These are phyloP conservation scores for Bombus waltoni DNA, from an alignment of 1,140 invertebrate species.

Conservation along the genomic window DNA sequence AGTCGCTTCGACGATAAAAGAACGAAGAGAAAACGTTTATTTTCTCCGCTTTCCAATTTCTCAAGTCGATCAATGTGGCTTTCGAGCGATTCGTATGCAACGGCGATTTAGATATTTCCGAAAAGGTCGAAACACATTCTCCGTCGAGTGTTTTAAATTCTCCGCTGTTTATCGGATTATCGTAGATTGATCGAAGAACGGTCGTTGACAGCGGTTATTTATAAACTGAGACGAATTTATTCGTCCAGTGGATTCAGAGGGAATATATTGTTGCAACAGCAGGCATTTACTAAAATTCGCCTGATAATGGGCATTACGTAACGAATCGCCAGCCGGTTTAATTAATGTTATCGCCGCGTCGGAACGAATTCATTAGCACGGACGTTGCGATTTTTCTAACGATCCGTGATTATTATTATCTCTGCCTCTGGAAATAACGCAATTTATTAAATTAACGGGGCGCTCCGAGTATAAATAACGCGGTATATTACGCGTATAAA, in stretches of 20 bases:
- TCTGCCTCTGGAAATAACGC: background rate
- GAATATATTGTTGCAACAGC: slow-evolving; percentile 5
- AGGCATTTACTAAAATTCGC: slow-evolving; percentile 5
- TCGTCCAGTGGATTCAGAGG: background rate
- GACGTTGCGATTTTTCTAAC: slow-evolving; percentile 14
- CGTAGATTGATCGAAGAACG: background rate
- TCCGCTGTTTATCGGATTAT: background rate
- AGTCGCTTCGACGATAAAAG: background rate
- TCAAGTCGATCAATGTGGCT: background rate
- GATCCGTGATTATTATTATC: background rate
- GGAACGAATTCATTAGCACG: slow-evolving; percentile 12
- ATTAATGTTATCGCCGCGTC: slow-evolving; percentile 13
- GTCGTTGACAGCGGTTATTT: background rate
- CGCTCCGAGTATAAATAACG: background rate
- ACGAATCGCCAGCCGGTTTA: slow-evolving; percentile 16
- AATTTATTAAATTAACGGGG: slow-evolving; percentile 15
- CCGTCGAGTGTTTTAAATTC: background rate
- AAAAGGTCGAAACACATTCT: background rate
- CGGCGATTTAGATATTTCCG: background rate
- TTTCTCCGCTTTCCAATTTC: background rate
- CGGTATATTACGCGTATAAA: slow-evolving; percentile 1
- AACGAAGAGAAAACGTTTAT: background rate
- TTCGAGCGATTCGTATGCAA: background rate
- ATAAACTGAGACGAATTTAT: slow-evolving; percentile 2
- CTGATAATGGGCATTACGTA: slow-evolving; percentile 21